Conservation (phyloP, 2,113 vertebrate genomes). For the Rhizomys pruinosus region DNA sequence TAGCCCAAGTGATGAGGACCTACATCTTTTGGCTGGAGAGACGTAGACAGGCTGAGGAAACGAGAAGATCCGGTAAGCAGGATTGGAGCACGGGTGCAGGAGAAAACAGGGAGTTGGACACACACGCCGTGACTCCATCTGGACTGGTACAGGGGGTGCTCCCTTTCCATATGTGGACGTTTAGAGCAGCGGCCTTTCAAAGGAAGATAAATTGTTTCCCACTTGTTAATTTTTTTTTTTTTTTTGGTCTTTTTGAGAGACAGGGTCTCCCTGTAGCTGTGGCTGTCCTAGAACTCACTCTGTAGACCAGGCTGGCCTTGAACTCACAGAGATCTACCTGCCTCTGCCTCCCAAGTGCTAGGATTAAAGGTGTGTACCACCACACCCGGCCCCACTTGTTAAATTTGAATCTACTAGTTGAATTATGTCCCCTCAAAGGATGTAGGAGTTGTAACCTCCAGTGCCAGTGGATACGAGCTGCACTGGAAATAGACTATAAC, state of each 20-base stretch:
- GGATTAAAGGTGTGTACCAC: no score
- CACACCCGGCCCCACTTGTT: not conserved
- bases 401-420: not conserved
- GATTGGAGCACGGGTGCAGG: not conserved
- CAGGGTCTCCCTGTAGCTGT: no score
- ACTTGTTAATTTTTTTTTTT: not conserved
- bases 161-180: not conserved
- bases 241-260: no score
- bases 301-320: no score
- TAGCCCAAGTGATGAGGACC: not conserved
- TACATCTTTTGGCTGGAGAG: not conserved
- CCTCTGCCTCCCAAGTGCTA: no score
- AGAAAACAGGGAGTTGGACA: not conserved
- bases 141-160: not conserved
- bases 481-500: no score
- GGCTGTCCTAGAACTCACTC: no score
- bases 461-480: not conserved
- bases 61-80: not conserved
- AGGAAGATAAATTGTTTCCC: not conserved
- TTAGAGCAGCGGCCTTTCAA: not conserved
- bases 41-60: not conserved
- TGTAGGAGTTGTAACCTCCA: not conserved
- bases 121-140: not conserved
- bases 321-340: no score
- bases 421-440: not conserved